These are phyloP conservation scores for Halichoerus grypus DNA, from an alignment of 2,113 vertebrate genomes.

Conservation along the genomic window DNA sequence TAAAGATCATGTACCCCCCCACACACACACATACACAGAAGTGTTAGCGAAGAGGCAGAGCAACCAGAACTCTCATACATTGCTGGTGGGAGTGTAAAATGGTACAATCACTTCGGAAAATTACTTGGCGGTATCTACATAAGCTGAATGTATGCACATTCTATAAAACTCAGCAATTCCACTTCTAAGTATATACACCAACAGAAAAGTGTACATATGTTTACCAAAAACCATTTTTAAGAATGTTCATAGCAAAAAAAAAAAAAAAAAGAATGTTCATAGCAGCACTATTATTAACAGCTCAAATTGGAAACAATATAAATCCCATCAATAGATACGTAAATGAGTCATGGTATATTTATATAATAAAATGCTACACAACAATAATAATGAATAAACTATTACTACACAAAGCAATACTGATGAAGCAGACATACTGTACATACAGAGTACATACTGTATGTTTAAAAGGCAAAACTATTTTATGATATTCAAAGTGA, in stretches of 20 bases:
- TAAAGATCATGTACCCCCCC: background rate
- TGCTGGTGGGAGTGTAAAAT: background rate
- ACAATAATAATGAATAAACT: background rate
- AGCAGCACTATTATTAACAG: slow-evolving; percentile 13
- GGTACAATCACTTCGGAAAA: slow-evolving; percentile 1
- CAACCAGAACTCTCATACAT: background rate
- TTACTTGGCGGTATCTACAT: background rate
- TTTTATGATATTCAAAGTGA: background rate
- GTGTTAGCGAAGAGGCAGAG: background rate
- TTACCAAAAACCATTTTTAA: slow-evolving; percentile 15
- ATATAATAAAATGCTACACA: background rate
- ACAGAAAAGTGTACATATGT: background rate
- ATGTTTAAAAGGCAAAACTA: background rate
- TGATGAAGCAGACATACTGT: background rate
- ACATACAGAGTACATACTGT: too few relatives aligned
- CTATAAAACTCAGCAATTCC: background rate
- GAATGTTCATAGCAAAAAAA: background rate
- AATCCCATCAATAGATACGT: slow-evolving; percentile 20
- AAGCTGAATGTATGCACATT: background rate
- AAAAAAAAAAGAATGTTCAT: background rate
- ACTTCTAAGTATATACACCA: background rate
- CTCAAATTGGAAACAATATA: slow-evolving; percentile 28
- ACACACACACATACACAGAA: background rate
- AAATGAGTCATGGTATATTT: background rate
- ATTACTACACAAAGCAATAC: background rate